A percentile compares a stretch with the other conserved stretches of the same genome.
Evolutionary conservation across 2,888 invertebrate species (phyloP).

Genomic region (Unio delphinus): DNA sequence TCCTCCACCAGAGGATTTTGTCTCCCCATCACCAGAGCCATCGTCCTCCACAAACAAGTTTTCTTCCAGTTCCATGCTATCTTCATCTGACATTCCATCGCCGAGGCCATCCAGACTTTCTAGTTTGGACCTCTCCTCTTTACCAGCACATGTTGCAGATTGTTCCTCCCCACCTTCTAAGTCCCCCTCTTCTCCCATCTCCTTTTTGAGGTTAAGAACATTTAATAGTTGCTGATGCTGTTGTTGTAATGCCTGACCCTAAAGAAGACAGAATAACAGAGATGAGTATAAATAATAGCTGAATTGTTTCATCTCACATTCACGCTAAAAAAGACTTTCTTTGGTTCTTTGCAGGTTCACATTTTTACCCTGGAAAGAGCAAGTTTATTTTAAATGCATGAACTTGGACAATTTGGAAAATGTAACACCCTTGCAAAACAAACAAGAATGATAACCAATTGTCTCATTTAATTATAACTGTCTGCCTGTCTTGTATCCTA

Average conservation of each 20-base stretch:
- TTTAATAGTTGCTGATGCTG: slow-evolving; percentile 47
- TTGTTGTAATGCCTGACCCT: slow-evolving; percentile 9
- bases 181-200: slow-evolving; percentile 22
- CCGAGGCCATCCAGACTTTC: not conserved
- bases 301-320: too few relatives aligned
- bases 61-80: slow-evolving; percentile 2
- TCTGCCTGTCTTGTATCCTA: too few relatives aligned
- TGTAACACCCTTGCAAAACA: too few relatives aligned
- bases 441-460: too few relatives aligned
- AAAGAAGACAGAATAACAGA: too few relatives aligned
- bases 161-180: slow-evolving; percentile 7
- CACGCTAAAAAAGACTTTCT: too few relatives aligned
- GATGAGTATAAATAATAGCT: too few relatives aligned
- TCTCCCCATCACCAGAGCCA: slow-evolving; percentile 1
- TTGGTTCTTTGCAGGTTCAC: too few relatives aligned
- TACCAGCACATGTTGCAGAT: slow-evolving; percentile 7
- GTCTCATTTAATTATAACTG: too few relatives aligned
- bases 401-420: too few relatives aligned
- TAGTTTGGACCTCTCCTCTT: slow-evolving; percentile 11
- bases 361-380: too few relatives aligned
- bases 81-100: slow-evolving; percentile 1
- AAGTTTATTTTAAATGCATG: too few relatives aligned
- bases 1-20: not conserved
- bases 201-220: slow-evolving; percentile 43
- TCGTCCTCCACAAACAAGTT: not conserved